Conservation (phyloP, 2,888 invertebrate species). For the Hemicrepidius hirtus region DNA sequence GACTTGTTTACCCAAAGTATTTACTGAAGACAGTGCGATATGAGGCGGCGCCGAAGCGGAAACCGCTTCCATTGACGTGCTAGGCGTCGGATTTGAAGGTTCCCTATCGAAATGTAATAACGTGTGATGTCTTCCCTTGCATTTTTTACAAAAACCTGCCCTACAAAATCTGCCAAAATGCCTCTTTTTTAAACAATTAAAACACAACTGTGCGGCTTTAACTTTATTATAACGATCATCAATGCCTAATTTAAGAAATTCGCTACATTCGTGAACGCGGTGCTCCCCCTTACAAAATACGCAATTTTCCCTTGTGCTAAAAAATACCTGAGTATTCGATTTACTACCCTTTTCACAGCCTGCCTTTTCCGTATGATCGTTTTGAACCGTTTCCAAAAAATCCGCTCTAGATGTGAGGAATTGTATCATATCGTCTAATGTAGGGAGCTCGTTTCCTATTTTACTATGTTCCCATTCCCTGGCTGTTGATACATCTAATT, state of each 20-base stretch:
- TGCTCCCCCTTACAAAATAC: neutral
- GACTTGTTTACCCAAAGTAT: slow-evolving; percentile 8
- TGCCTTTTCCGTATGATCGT: neutral
- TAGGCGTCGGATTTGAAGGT: no score
- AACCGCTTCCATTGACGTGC: neutral
- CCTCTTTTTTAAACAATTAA: neutral
- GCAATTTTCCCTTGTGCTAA: neutral
- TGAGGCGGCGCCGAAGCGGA: neutral
- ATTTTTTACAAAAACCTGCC: neutral
- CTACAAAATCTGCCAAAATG: neutral
- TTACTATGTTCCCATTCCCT: slow-evolving; percentile 15
- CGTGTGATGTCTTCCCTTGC: neutral
- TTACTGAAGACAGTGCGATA: neutral
- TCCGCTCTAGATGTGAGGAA: slow-evolving; percentile 22
- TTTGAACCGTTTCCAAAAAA: slow-evolving; percentile 6
- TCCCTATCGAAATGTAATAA: neutral
- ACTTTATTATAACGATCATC: neutral
- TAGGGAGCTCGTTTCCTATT: neutral
- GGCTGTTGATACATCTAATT: slow-evolving; percentile 5
- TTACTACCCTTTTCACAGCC: neutral
- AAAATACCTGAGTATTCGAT: neutral
- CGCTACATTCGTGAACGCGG: neutral
- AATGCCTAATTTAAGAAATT: neutral
- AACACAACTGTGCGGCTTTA: slow-evolving; percentile 2
- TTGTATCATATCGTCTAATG: neutral